Evolutionary conservation across 2,888 invertebrate genomes (phyloP), one percentile per base, ranked within the genome.

Genomic region (Drosophila anomalata): DNA sequence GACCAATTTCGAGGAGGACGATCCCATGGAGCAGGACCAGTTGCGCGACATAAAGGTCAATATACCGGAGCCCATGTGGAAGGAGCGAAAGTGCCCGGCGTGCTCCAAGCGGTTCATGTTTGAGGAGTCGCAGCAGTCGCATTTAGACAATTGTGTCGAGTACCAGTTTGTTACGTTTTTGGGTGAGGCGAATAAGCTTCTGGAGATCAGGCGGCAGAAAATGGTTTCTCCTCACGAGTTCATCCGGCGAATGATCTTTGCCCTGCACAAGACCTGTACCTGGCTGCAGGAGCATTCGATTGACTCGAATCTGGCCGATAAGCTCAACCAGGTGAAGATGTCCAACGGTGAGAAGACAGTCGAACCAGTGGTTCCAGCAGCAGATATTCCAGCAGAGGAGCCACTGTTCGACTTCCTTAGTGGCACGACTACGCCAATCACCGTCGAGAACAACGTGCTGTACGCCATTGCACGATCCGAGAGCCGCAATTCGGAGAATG

Each of bases 221-320:
- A 89, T 90, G 44, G 78, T 92, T 6, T 92, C 92, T 2, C 91
- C 92, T 0, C 91, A 91, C 50, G 91, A 92, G 76, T 92, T 91
- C 59, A 90, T 92, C 31, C 76, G 92, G 0, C 86, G 92, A 4
- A 91, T 90, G 90, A 91, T 92, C 22, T 92, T 91, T 66, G 87
- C 89, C 4, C 51, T 92, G 50, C 91, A 90, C 33, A 91, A 91
- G 63, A 90, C 86, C 1, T 90, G 91, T 71, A 87, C 87, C 51
- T 91, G 91, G 91, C 59, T 91, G 47, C 90, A 89, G 50, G 79
- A 87, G 41, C 90, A 90, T 66, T 89, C 89, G 69, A 87, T 89
- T 12, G 91, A 91, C 54, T 82, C 87, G 8, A 73, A 88, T 4
- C 74, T 90, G 29, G 90, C 91, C 0, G 91, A 90, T 5, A 81